Evolutionary conservation across 1,140 invertebrate genomes (phyloP).

Genomic region (Leptopilina boulardi): DNA sequence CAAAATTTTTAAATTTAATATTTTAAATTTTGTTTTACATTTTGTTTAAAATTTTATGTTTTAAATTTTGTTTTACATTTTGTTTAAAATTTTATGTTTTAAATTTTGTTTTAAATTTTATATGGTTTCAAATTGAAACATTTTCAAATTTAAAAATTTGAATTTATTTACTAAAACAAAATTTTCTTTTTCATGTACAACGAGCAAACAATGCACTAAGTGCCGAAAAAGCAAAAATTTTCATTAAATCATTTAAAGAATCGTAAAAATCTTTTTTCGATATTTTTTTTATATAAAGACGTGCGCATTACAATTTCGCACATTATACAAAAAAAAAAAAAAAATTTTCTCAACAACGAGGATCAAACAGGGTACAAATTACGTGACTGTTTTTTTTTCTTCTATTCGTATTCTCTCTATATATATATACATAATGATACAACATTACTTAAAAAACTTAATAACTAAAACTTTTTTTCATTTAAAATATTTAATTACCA

Average conservation of each 20-base stretch:
- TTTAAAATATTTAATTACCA: not conserved
- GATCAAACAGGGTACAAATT: constrained; percentile 28
- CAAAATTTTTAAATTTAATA: no score
- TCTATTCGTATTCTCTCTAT: not conserved
- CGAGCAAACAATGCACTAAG: constrained; percentile 21
- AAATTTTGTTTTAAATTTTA: no score
- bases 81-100: no score
- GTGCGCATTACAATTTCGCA: constrained; percentile 15
- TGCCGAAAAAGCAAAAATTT: constrained; percentile 33
- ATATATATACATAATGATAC: not conserved
- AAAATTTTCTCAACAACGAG: constrained; percentile 1
- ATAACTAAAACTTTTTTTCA: not conserved
- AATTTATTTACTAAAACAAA: not conserved
- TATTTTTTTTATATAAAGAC: not conserved
- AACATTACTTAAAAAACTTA: not conserved
- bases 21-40: no score
- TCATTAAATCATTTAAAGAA: not conserved
- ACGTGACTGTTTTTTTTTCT: constrained; percentile 9
- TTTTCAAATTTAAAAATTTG: no score
- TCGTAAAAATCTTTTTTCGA: not conserved
- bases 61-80: no score
- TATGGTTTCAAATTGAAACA: no score
- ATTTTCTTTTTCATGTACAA: not conserved
- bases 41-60: no score
- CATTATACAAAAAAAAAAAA: not conserved